Evolutionary conservation across 2,888 invertebrate genomes (phyloP).

Genomic region (Beris morrisii): DNA sequence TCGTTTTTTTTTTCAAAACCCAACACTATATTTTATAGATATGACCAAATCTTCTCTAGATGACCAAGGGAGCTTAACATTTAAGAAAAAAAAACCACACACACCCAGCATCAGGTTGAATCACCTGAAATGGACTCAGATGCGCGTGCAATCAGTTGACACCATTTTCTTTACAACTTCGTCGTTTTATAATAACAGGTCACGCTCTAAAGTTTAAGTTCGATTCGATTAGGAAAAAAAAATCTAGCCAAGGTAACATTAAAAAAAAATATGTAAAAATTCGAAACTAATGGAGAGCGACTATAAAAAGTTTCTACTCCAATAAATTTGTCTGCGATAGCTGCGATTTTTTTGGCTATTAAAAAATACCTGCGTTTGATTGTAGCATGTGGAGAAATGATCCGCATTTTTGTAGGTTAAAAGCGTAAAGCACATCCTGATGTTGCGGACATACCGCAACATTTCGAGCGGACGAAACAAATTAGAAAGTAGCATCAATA

Average conservation of each 20-base stretch:
- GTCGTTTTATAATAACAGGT: slow-evolving; percentile 29
- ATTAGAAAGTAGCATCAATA: too few relatives aligned
- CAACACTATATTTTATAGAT: slow-evolving; percentile 10
- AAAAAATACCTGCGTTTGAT: background rate
- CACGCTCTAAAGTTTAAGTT: slow-evolving; percentile 29
- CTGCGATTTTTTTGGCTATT: slow-evolving; percentile 18
- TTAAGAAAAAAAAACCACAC: background rate
- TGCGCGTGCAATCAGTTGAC: slow-evolving; percentile 35
- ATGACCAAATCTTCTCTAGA: slow-evolving; percentile 9
- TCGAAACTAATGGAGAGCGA: slow-evolving; percentile 29
- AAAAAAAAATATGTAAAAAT: slow-evolving; percentile 18
- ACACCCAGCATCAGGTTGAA: slow-evolving; percentile 25
- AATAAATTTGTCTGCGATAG: slow-evolving; percentile 28
- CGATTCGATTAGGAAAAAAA: slow-evolving; percentile 18
- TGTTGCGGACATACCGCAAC: background rate
- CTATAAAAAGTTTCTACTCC: slow-evolving; percentile 27
- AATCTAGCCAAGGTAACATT: slow-evolving; percentile 13
- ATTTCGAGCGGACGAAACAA: too few relatives aligned
- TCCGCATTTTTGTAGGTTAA: slow-evolving; percentile 19
- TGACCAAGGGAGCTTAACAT: slow-evolving; percentile 3
- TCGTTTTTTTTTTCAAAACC: slow-evolving; percentile 10
- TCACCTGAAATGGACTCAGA: slow-evolving; percentile 34
- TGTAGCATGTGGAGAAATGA: slow-evolving; percentile 3
- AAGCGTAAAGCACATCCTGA: slow-evolving; percentile 17
- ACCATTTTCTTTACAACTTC: slow-evolving; percentile 29